Conservation (phyloP, 2,888 invertebrate species). For the Ennomos quercinarius region DNA sequence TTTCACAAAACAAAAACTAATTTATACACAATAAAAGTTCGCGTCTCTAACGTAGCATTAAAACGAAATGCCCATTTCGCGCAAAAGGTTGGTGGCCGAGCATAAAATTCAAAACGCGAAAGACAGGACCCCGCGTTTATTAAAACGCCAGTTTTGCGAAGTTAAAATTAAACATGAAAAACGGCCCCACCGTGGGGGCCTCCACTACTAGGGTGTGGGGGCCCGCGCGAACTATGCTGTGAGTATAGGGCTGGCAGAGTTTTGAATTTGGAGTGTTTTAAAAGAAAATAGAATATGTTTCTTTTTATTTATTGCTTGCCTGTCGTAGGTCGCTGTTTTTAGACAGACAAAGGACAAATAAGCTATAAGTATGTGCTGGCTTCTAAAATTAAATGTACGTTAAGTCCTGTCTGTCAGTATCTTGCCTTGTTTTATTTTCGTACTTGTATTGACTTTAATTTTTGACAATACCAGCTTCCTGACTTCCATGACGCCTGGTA, state of each 20-base stretch:
- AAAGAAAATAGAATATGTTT: constrained; percentile 13
- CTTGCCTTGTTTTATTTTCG: too few species aligned
- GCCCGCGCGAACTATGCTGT: constrained; percentile 62
- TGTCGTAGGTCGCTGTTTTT: too few species aligned
- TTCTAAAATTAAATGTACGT: too few species aligned
- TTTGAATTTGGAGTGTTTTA: background rate
- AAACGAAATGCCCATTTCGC: constrained; percentile 68
- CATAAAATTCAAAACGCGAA: constrained; percentile 76
- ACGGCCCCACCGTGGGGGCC: constrained; percentile 53
- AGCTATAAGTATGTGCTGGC: too few species aligned
- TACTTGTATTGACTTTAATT: too few species aligned
- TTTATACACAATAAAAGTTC: constrained; percentile 76
- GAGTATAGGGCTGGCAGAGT: constrained; percentile 47
- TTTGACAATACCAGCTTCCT: too few species aligned
- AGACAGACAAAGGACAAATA: too few species aligned
- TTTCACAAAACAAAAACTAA: constrained; percentile 63
- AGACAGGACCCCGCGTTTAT: constrained; percentile 76
- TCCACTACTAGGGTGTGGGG: constrained; percentile 45
- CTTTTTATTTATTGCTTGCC: too few species aligned
- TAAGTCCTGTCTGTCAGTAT: too few species aligned
- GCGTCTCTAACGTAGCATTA: constrained; percentile 72
- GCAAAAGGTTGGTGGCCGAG: constrained; percentile 68
- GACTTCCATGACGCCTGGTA: too few species aligned
- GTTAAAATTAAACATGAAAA: constrained; percentile 86
- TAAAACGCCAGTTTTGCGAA: constrained; percentile 83